Base-by-base conservation (phyloP, 2,888 invertebrate genomes). In the Tillus elongatus region DNA sequence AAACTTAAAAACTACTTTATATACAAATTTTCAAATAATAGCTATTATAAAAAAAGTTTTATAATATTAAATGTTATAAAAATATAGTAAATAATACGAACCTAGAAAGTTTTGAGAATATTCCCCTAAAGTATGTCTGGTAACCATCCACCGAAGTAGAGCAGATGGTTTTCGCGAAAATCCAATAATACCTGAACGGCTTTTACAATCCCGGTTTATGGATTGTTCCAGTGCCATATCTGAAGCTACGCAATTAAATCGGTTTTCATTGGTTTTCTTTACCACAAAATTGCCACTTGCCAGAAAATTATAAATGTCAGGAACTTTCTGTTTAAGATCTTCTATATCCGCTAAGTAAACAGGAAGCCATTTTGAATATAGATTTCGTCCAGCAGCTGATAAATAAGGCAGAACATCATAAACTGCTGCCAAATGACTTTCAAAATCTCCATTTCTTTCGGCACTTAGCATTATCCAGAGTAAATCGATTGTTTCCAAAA, bases 201-300 rank as follows among this genome's bases (percentile, higher is more conserved):
- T 46, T 38, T 48, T 48, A 33, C 42, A 42, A 4, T 46, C 42
- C 30, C 37, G 19, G 28, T 47, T 50, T 2, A 50, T 44, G 13
- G 44, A 41, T 36, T 47, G 48, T 32, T 50, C 48, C 9, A 48
- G 27, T 11, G 44, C 43, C 42, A 45, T 44, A 40, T 45, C 48
- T 6, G 43, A 49, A n/a, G 44, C 46, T 3, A 47, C 46, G 19
- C 44, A 46, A 29, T 46, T 47, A 38, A 50, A 50, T 16, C 30
- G 19, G 15, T 33, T 41, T 19, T 37, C 27, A 30, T 27, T 29
- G 9, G 42, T 45, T 34, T 39, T 43, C 14, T 39, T 42, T 3
- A 47, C 46, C 31, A 42, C 45, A 40, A 46, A 44, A 40, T 46
- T 45, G 2, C 46, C 43, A 10, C 35, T 31, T 11, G 3, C 33